Base-by-base conservation (phyloP, 2,797 vertebrate genomes). In the Thunnus albacares region DNA sequence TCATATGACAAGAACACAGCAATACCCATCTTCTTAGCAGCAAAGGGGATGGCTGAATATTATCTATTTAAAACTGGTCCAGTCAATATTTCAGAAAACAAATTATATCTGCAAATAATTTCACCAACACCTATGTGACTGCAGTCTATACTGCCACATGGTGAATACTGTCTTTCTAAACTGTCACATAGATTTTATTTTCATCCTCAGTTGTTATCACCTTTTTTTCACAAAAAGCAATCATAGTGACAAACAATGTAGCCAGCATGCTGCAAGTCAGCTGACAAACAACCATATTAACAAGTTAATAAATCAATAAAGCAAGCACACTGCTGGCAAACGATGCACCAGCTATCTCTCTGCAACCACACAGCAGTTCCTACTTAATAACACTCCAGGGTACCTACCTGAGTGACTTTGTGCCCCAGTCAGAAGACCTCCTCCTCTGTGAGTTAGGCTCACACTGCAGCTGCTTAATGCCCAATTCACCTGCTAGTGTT, bases 401-500 rank as follows among this genome's bases (percentile, higher is more conserved):
- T 53, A 38, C 17, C 35, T 30, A 17, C 72, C 47, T 65, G 67
- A 63, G 62, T 33, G 70, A 66, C 71, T 72, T 26, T 52, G 56
- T 74, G 63, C 47, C 52, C 65, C 24, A 20, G 57, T 68, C 72
- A 64, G 72, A 73, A 15, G 43, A 67, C 18, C 28, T 53, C 5
- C 51, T 66, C 52, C 41, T 75, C 65, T 26, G 49, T 63, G 6
- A 53, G 35, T 69, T 71, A 60, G 49, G 5, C 53, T 72, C 64
- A 68, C 13, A 53, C 43, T 28, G 55, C 60, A 58, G 56, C 52
- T 33, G 56, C 71, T 79, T 49, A 78, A 76, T 61, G 55, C 5
- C 38, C 53, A 59, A 57, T 81, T 70, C 78, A 83, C 72, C 69
- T 56, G 58, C 66, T 58, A 18, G 71, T 33, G 69, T 78, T 67